Conservation (phyloP, 2,888 invertebrate genomes). For the Nephrotoma appendiculata region DNA sequence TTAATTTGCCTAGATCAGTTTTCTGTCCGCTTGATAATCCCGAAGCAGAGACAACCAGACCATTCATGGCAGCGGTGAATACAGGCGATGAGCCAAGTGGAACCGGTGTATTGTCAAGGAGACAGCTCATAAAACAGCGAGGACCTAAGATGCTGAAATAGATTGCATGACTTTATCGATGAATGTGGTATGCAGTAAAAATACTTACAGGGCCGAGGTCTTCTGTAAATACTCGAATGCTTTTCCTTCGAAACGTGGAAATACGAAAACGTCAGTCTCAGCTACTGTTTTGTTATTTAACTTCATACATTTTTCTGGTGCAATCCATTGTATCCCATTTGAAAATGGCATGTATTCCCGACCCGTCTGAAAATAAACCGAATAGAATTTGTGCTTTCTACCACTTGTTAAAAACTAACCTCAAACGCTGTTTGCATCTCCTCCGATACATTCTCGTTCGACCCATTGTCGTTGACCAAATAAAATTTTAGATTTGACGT, state of each 20-base stretch:
- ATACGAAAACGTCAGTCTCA: constrained; percentile 60
- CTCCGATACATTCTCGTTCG: background rate
- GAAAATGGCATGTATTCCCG: background rate
- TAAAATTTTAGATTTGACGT: background rate
- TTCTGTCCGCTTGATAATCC: constrained; percentile 37
- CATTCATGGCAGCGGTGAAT: constrained; percentile 67
- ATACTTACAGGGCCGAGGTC: constrained; percentile 55
- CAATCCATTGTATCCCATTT: constrained; percentile 38
- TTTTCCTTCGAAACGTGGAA: constrained; percentile 61
- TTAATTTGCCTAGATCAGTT: constrained; percentile 32
- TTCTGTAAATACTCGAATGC: constrained; percentile 47
- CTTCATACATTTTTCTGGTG: constrained; percentile 41
- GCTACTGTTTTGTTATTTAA: constrained; percentile 40
- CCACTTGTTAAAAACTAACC: background rate
- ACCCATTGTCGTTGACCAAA: background rate
- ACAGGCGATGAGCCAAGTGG: constrained; percentile 64
- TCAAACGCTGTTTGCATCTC: background rate
- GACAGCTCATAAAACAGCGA: constrained; percentile 58
- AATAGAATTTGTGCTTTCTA: no score
- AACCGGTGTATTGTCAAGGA: constrained; percentile 53
- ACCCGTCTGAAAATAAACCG: background rate
- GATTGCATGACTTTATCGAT: background rate
- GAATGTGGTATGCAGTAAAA: background rate
- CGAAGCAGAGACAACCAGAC: constrained; percentile 51
- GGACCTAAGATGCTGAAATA: constrained; percentile 61